Base-by-base conservation (phyloP, 2,888 invertebrate species). In the Adelphocoris suturalis region DNA sequence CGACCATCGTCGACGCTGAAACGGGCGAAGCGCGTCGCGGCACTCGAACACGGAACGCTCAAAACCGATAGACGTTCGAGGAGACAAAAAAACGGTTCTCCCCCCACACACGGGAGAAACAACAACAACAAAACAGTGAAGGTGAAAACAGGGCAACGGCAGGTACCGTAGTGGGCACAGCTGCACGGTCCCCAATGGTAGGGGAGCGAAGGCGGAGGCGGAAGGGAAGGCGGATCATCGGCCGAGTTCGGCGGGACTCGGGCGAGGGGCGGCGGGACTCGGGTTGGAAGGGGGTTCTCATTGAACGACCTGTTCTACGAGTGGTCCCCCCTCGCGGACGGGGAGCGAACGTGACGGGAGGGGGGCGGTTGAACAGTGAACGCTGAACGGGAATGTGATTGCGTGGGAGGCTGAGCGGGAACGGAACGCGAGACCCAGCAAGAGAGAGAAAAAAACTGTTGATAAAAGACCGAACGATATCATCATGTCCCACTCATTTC, bases 271-370 rank as follows among this genome's bases (percentile, higher is more conserved):
- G 47, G 81, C 52, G 68, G 61, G 37, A 57, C 57, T 13, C 27
- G 14, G 14, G 85, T 23, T 0, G 75, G 75, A 12, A 27, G 19
- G 87, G 52, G 78, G 55, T 55, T 78, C 88, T 55, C 88, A 88
- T 88, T 88, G 88, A 88, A 88, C 88, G 88, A 88, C 88, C 88
- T 88, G 88, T 86, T 86, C 86, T 48, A 86, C 86, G 86, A 86
- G 86, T 11, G 86, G 46, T 0, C 52, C 47, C 28, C 12, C 23
- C 9, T 19, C 0, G n/a, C 13, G n/a, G 14, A n/a, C 48, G 81
- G 2, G 37, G 48, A 28, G 78, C 27, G 78, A n/a, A n/a, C n/a
- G n/a, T n/a, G 46, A 13, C 28, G 80, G 46, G 52, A 23, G 11
- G 52, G 14, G 82, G 52, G 2, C 2, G 52, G 52, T 57, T 16